Evolutionary conservation across 2,797 vertebrate species (phyloP).

Genomic region (Danio jaintianensis): DNA sequence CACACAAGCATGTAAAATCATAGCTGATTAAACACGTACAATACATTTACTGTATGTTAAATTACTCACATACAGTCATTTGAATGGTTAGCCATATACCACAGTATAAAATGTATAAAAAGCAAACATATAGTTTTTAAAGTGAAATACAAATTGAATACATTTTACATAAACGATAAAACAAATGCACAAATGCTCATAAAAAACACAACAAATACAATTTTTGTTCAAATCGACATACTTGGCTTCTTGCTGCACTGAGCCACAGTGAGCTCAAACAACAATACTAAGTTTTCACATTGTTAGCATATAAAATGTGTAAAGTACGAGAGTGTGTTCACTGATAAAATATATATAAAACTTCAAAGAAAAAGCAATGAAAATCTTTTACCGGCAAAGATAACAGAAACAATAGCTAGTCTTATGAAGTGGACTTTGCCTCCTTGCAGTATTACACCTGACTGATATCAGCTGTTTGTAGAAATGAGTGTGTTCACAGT

Average conservation of each 20-base stretch:
- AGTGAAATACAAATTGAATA: not conserved
- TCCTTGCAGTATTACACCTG: not conserved
- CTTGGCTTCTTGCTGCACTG: not conserved
- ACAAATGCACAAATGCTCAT: not conserved
- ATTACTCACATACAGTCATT: not conserved
- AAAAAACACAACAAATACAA: not conserved
- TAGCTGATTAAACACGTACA: conserved; percentile 1
- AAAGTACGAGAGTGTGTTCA: not conserved
- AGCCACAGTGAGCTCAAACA: not conserved
- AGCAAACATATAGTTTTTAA: too few relatives aligned
- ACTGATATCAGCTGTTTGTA: not conserved
- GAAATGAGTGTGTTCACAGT: not conserved
- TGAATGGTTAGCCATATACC: not conserved
- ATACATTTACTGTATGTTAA: not conserved
- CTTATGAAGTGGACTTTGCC: not conserved
- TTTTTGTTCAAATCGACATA: not conserved
- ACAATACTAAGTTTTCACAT: conserved; percentile 19
- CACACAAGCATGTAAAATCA: not conserved
- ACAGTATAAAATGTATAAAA: not conserved
- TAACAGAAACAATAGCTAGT: not conserved
- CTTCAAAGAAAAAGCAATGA: not conserved
- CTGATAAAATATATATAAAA: not conserved
- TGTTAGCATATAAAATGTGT: conserved; percentile 1
- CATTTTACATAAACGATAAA: not conserved
- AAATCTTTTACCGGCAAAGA: not conserved